Base-by-base conservation (phyloP, 2,888 invertebrate species). In the Ochropleura leucogaster region DNA sequence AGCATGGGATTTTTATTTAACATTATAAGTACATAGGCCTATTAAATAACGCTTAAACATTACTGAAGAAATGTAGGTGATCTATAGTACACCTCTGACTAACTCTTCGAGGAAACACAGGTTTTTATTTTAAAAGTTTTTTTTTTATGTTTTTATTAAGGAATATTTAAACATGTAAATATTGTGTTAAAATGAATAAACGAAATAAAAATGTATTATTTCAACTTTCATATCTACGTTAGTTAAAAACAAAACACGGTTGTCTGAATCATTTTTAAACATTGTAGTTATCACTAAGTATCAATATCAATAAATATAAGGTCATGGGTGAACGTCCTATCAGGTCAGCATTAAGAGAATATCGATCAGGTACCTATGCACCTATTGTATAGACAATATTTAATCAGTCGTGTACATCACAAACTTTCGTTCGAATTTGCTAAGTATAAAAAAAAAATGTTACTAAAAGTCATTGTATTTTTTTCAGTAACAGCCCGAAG, bases 261-360 rank as follows among this genome's bases (percentile, higher is more conserved):
- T 5, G 0, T 60, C 46, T 68, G 18, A 67, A 77, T 57, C 2
- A 8, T 60, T 59, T 46, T 60, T 10, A n/a, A 59, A 20, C 44
- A 74, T 30, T 40, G 14, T 40, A 65, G 4, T 46, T 67, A 71
- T 67, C 71, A 55, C 10, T 47, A 55, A 0, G 3, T 68, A 59
- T n/a, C 57, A 59, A 12, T 46, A 60, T n/a, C 14, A 67, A 49
- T n/a, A 49, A 51, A 49, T 44, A 7, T 47, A 53, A 77, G 69
- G 69, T 68, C 69, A 47, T 3, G 53, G 12, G 69, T 68, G 30
- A 62, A 49, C 7, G 47, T 47, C 5, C 53, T 57, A 14, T 8
- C 20, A 60, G 9, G 18, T 53, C 12, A 20, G 10, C 4, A 47
- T n/a, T n/a, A 44, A 53, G 3, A 57, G 9, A 64, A 51, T 42